Conservation (phyloP, 2,797 vertebrate species). For the Remorina albescens region DNA sequence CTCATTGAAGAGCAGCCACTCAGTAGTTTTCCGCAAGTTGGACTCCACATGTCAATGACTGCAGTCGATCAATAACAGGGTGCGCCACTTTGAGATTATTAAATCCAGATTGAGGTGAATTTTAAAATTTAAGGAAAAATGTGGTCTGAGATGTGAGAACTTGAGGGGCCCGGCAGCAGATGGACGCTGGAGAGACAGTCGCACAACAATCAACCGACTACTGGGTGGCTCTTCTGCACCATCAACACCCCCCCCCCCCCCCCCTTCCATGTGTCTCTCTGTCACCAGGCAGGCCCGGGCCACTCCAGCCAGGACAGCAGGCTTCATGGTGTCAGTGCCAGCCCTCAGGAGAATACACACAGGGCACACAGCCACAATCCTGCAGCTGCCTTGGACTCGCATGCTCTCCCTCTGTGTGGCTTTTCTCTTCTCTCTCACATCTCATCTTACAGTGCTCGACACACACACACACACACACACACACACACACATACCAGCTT, state of each 20-base stretch:
- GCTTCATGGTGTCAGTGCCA: conserved; percentile 68
- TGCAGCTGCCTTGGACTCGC: conserved; percentile 76
- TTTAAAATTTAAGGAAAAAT: neutral
- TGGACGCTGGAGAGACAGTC: conserved; percentile 79
- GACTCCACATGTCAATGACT: neutral
- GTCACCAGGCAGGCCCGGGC: conserved; percentile 67
- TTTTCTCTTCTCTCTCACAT: conserved; percentile 48
- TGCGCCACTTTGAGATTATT: neutral
- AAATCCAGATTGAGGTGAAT: too few species aligned
- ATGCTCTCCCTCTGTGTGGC: conserved; percentile 46
- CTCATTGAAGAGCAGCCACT: too few species aligned
- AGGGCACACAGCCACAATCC: conserved; percentile 73
- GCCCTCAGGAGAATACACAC: conserved; percentile 71
- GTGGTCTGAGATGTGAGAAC: conserved; percentile 16
- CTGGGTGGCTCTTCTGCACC: conserved; percentile 64
- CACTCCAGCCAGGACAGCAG: conserved; percentile 77
- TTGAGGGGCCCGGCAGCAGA: conserved; percentile 75
- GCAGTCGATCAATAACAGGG: too few species aligned
- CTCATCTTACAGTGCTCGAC: conserved; percentile 34
- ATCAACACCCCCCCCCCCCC: too few species aligned
- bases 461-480: conserved; percentile 31
- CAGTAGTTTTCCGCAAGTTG: neutral
- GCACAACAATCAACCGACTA: conserved; percentile 80
- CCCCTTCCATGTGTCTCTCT: conserved; percentile 39
- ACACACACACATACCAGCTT: conserved; percentile 41